Evolutionary conservation across 2,888 invertebrate genomes (phyloP).

Genomic region (Piscicola geometra): DNA sequence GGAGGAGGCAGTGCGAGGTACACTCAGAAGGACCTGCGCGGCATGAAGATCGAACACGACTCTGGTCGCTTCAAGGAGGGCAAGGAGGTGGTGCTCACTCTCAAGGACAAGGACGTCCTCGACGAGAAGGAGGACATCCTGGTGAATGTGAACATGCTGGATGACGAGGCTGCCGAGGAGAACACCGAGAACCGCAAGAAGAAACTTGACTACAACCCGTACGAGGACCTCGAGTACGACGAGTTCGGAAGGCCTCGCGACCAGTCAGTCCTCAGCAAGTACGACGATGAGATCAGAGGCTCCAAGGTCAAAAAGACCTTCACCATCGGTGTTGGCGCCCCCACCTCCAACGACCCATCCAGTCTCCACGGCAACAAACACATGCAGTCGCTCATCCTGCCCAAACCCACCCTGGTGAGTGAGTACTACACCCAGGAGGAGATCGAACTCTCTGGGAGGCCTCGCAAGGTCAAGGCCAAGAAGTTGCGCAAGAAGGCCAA

Average conservation of each 20-base stretch:
- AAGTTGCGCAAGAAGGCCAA: conserved; percentile 64
- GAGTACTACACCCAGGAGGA: conserved; percentile 85
- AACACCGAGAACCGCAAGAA: conserved; percentile 78
- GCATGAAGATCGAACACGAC: conserved; percentile 79
- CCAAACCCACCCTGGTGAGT: conserved; percentile 69
- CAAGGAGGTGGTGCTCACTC: conserved; percentile 77
- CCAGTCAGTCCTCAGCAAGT: conserved; percentile 76
- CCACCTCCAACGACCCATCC: not conserved
- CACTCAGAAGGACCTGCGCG: conserved; percentile 68
- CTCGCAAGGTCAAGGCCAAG: conserved; percentile 66
- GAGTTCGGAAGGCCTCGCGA: conserved; percentile 60
- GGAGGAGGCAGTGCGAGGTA: conserved; percentile 60
- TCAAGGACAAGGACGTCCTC: conserved; percentile 84
- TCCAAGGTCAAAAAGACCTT: conserved; percentile 67
- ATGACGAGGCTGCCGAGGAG: conserved; percentile 58
- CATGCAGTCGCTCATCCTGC: conserved; percentile 61
- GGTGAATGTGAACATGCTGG: conserved; percentile 64
- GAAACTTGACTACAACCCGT: conserved; percentile 68
- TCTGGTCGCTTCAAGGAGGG: conserved; percentile 70
- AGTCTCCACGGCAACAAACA: conserved; percentile 34
- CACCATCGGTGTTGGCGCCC: conserved; percentile 68
- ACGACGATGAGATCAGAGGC: conserved; percentile 84
- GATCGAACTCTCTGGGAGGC: conserved; percentile 64
- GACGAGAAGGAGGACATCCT: conserved; percentile 81
- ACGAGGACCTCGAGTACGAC: conserved; percentile 71